Base-by-base conservation (phyloP, 1,140 invertebrate species). In the Drosophila miranda region DNA sequence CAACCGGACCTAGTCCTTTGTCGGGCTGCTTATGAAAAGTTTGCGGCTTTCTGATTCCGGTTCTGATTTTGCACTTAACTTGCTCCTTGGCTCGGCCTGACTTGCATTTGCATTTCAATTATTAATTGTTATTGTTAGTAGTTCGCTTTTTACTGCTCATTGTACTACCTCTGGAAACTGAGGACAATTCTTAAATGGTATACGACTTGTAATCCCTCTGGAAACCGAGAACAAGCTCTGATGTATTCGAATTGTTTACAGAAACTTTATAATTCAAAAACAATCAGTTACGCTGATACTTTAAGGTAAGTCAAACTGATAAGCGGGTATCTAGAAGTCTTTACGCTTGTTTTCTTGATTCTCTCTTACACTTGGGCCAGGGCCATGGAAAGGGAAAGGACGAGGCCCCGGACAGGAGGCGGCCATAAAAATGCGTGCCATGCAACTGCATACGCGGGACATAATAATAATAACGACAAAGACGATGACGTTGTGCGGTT, bases 121-220 rank as follows among this genome's bases (percentile, higher is more conserved):
- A 78, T 78, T 78, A 78, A 80, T 78, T 80, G 75, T 80, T 80
- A 80, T 80, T 78, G 75, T 78, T 64, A 68, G 73, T 46, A 48
- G 73, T 72, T 61, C 57, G 64, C 69, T 70, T 60, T 55, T 49
- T 23, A 53, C 28, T 26, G 30, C 57, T 61, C 69, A 62, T 57
- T 55, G 45, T 14, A 44, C n/a, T 41, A 19, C 19, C 16, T 44
- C 26, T 50, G 11, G 8, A 6, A 23, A 48, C 9, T 9, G 3
- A 48, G 45, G 45, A 21, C 19, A 16, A 34, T 34, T 3, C 30
- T 11, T 13, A 38, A 13, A 13, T 13, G 34, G 34, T 13, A 38
- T 13, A 13, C 34, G 11, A 38, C 13, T 13, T 38, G 1, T 1
- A 13, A 13, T 38, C 3, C 3, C 34, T 13, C 34, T 38, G 34